Evolutionary conservation across 1,140 invertebrate species (phyloP).

Genomic region (Chironomus striatipennis): DNA sequence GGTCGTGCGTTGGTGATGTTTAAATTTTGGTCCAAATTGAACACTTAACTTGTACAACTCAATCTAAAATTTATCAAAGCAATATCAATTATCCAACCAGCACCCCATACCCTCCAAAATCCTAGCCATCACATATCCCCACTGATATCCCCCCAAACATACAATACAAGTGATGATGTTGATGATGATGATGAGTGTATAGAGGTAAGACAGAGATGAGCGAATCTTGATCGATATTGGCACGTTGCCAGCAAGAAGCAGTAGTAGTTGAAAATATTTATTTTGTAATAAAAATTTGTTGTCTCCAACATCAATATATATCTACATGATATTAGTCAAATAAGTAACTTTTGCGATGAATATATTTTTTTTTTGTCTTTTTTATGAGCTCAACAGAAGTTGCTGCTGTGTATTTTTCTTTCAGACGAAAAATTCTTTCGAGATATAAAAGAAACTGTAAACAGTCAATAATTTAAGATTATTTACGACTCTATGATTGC

Average conservation of each 20-base stretch:
- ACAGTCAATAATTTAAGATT: slow-evolving; percentile 21
- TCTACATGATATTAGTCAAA: slow-evolving; percentile 1
- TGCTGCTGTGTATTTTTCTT: neutral
- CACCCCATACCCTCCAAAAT: too few species aligned
- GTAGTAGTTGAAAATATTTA: slow-evolving; percentile 3
- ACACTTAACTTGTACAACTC: too few species aligned
- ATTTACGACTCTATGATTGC: slow-evolving; percentile 8
- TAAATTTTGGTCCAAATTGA: too few species aligned
- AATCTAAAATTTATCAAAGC: too few species aligned
- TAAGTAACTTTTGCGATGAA: neutral
- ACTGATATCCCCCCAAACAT: too few species aligned
- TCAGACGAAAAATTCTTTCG: too few species aligned
- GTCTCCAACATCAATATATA: neutral
- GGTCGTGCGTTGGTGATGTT: neutral
- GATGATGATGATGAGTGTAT: too few species aligned
- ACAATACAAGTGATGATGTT: too few species aligned
- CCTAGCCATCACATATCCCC: too few species aligned
- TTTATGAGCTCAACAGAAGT: neutral
- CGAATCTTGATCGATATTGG: slow-evolving; percentile 18
- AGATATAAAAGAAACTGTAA: neutral
- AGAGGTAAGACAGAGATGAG: neutral
- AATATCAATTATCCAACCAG: too few species aligned
- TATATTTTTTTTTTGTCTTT: neutral
- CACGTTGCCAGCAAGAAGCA: neutral
- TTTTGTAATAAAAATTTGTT: slow-evolving; percentile 23